phyloP scores from a whole-genome alignment of 1,140 invertebrate genomes.

The Andrena cerasifolii region DNA sequence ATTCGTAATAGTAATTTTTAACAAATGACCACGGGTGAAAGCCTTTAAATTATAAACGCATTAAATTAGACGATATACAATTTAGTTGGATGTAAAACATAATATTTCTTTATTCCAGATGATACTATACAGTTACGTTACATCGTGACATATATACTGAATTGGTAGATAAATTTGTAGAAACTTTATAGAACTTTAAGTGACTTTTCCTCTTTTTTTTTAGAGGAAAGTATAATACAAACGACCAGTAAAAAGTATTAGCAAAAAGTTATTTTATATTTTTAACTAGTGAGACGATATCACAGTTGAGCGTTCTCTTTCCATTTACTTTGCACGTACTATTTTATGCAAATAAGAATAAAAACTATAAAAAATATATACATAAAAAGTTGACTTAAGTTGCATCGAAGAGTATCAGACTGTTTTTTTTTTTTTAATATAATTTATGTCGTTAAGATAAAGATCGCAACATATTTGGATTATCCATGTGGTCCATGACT shows the following conservation, averaged over 20 bases:
- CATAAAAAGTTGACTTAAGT: too few species aligned
- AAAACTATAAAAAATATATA: too few species aligned
- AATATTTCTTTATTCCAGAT: background rate
- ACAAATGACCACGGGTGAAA: background rate
- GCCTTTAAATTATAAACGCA: background rate
- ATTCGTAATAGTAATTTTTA: background rate
- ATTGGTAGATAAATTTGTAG: background rate
- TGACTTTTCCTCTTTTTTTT: background rate
- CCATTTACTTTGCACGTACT: too few species aligned
- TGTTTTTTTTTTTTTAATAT: too few species aligned
- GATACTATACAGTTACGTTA: too few species aligned
- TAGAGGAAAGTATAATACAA: background rate
- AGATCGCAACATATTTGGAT: too few species aligned
- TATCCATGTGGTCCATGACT: too few species aligned
- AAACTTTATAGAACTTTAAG: slow-evolving; percentile 9
- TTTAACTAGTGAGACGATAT: background rate
- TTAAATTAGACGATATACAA: background rate
- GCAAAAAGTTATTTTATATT: background rate
- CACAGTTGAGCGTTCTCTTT: background rate
- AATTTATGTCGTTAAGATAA: too few species aligned
- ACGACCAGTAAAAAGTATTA: too few species aligned
- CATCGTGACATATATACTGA: background rate
- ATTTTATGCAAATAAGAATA: too few species aligned
- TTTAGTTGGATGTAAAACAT: background rate
- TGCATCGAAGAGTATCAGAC: too few species aligned